A percentile compares a stretch with the other conserved stretches of the same genome.
These are phyloP conservation scores for Alviniconcha strummeri DNA, from an alignment of 2,888 invertebrate genomes.

Conservation along the genomic window DNA sequence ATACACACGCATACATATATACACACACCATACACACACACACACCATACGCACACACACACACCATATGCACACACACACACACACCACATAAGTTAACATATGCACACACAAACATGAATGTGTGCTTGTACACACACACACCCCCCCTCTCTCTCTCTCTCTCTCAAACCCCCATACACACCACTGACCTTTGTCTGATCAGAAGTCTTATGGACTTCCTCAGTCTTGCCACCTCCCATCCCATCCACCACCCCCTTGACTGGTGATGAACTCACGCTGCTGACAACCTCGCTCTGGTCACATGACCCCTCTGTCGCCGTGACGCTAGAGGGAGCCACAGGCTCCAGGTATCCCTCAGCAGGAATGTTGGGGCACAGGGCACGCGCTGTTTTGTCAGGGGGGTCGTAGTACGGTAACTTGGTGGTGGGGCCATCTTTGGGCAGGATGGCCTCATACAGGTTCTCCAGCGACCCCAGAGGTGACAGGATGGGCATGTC, in stretches of 20 bases:
- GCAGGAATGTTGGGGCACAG: slow-evolving; percentile 47
- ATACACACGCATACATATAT: too few species aligned
- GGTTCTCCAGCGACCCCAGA: slow-evolving; percentile 62
- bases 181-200: too few species aligned
- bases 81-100: too few species aligned
- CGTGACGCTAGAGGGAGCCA: slow-evolving; percentile 37
- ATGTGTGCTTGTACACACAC: too few species aligned
- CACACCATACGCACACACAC: too few species aligned
- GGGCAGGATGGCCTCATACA: slow-evolving; percentile 64
- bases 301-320: not conserved
- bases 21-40: too few species aligned
- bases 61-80: too few species aligned
- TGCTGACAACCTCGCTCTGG: not conserved
- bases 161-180: too few species aligned
- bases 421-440: slow-evolving; percentile 41
- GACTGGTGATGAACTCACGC: not conserved
- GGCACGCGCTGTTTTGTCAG: slow-evolving; percentile 29
- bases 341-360: slow-evolving; percentile 65
- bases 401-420: slow-evolving; percentile 54
- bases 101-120: too few species aligned
- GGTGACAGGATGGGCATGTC: slow-evolving; percentile 61
- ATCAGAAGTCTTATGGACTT: too few species aligned
- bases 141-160: too few species aligned
- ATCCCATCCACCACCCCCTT: not conserved
- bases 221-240: too few species aligned